Evolutionary conservation across 2,797 vertebrate genomes (phyloP), one percentile per base, ranked within the genome.

Genomic region (Apogon talboti): DNA sequence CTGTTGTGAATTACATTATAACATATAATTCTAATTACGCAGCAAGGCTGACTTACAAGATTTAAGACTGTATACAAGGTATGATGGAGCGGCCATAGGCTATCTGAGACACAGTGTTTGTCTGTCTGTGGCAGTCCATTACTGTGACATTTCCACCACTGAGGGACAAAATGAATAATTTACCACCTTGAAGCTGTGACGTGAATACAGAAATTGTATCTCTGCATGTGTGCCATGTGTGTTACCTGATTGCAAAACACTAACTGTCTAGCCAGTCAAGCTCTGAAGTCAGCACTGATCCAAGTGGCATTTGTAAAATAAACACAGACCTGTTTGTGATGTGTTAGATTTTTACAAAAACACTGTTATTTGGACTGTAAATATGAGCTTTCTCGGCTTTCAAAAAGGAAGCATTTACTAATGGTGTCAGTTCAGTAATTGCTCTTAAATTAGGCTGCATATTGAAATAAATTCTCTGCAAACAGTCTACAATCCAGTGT

Each of bases 81-180:
- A 56, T 33, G 19, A 48, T 19, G 21, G 6, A 52, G 56, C 12
- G 7, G 63, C 69, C 44, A 49, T 40, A 68, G 59, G 72, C 59
- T 51, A 51, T 75, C 58, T 43, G 75, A 75, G 75, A 65, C 41
- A 5, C 35, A 28, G 52, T 76, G 74, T 86, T 79, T 86, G 78
- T 80, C 67, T 71, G 74, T 81, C 58, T 52, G 71, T 57, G 56
- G 47, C 51, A 41, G 33, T 41, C 56, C 56, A 47, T 84, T 79
- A 71, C 69, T 78, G 82, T 89, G 88, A 89, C 89, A 92, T 91
- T 91, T 89, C 82, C 84, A 74, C 68, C 79, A 81, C 73, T 28
- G 67, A 84, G 79, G 59, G 66, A 87, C 78, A 63, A 69, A 30
- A 83, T 92, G 89, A 91, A 91, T 90, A 87, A 91, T 89, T 89